Conservation (phyloP, 1,140 invertebrate genomes). For the Onthophagus taurus region DNA sequence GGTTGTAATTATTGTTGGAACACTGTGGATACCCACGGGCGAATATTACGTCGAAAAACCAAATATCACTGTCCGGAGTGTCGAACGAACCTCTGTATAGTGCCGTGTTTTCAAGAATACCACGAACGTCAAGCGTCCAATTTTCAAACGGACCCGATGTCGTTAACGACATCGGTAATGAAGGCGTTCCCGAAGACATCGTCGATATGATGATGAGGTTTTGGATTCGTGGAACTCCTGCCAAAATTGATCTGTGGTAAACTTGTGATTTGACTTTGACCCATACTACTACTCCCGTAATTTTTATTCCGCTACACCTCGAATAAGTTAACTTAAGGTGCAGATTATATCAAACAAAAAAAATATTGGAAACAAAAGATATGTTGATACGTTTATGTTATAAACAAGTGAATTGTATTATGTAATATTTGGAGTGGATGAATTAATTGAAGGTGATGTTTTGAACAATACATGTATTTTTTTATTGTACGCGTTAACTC, state of each 20-base stretch:
- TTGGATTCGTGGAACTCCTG: constrained; percentile 81
- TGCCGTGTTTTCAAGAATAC: constrained; percentile 76
- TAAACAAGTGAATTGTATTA: no score
- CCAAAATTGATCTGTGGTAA: constrained; percentile 11
- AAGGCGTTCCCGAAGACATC: constrained; percentile 40
- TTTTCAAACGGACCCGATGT: constrained; percentile 26
- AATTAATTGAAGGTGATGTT: no score
- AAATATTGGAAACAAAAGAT: no score
- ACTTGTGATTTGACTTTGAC: constrained; percentile 58
- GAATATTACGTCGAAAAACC: constrained; percentile 72
- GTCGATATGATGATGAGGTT: constrained; percentile 42
- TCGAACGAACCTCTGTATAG: constrained; percentile 76
- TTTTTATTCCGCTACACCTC: no score
- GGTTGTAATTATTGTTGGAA: constrained; percentile 82
- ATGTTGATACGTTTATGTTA: no score
- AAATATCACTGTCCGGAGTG: constrained; percentile 83
- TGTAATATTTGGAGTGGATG: no score
- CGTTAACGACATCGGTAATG: constrained; percentile 31
- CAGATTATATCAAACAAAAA: no score
- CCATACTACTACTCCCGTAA: no score
- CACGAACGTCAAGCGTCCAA: constrained; percentile 45
- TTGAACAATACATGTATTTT: no score
- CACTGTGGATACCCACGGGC: constrained; percentile 66
- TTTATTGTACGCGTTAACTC: no score
- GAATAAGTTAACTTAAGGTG: no score